Conservation (phyloP, 23 tunicate genomes). For the Ascidia mentula region DNA sequence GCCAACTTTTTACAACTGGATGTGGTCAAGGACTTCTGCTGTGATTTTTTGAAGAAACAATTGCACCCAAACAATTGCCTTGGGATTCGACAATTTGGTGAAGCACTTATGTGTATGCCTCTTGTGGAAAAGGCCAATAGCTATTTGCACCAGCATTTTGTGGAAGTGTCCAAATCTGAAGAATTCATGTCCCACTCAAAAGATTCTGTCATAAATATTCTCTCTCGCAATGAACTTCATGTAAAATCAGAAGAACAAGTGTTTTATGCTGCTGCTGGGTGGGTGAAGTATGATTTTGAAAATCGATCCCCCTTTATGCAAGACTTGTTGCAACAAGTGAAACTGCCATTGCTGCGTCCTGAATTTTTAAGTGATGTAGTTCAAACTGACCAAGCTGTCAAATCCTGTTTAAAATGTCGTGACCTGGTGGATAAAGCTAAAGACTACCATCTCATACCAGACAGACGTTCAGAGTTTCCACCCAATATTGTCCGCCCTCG, state of each 20-base stretch:
- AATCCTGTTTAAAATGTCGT: slow-evolving; percentile 74
- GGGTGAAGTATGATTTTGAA: slow-evolving; percentile 58
- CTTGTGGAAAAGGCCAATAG: slow-evolving; percentile 70
- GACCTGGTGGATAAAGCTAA: slow-evolving; percentile 89
- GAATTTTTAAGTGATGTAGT: slow-evolving; percentile 83
- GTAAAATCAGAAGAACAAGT: slow-evolving; percentile 84
- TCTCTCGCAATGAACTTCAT: slow-evolving; percentile 70
- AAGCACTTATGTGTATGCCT: slow-evolving; percentile 69
- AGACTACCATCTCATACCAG: slow-evolving; percentile 92
- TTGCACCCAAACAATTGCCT: slow-evolving; percentile 65
- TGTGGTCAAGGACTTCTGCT: slow-evolving; percentile 68
- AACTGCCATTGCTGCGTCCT: slow-evolving; percentile 74
- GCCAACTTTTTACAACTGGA: slow-evolving; percentile 75
- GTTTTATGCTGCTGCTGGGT: slow-evolving; percentile 67
- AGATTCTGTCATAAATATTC: slow-evolving; percentile 41
- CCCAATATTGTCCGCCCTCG: slow-evolving; percentile 70
- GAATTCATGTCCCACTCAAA: slow-evolving; percentile 59
- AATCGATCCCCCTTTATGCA: slow-evolving; percentile 54
- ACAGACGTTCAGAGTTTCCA: slow-evolving; percentile 71
- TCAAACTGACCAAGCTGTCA: slow-evolving; percentile 69
- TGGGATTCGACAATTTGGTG: slow-evolving; percentile 68
- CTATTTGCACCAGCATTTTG: slow-evolving; percentile 64
- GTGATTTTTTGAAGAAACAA: slow-evolving; percentile 68
- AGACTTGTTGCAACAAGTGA: slow-evolving; percentile 61
- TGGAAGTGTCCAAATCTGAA: slow-evolving; percentile 79